phyloP scores from a whole-genome alignment of 1,140 invertebrate species.

The Elymnias hypermnestra region DNA sequence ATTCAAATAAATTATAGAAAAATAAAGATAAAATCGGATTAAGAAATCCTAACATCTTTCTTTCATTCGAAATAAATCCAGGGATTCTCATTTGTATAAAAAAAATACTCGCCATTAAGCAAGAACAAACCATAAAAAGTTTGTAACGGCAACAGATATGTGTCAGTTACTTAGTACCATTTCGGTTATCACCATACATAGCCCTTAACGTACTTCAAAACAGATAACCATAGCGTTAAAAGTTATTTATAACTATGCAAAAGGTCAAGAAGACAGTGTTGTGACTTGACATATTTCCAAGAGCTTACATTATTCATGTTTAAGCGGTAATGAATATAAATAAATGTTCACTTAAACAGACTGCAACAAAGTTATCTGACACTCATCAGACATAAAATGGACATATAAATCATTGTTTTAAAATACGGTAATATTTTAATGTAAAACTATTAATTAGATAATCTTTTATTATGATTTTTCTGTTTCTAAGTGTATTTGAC shows the following conservation, averaged over 20 bases:
- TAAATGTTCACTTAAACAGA: slow-evolving; percentile 17
- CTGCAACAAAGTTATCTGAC: slow-evolving; percentile 16
- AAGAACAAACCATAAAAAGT: not conserved
- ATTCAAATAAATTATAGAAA: too few species aligned
- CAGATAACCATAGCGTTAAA: slow-evolving; percentile 12
- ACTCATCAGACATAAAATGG: slow-evolving; percentile 7
- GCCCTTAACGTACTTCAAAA: slow-evolving; percentile 1
- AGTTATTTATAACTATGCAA: slow-evolving; percentile 15
- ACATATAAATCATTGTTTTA: slow-evolving; percentile 8
- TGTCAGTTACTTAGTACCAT: not conserved
- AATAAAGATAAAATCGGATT: too few species aligned
- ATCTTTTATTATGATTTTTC: too few species aligned
- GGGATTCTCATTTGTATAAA: too few species aligned
- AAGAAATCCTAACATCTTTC: too few species aligned
- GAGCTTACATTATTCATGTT: slow-evolving; percentile 21
- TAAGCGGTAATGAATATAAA: slow-evolving; percentile 21
- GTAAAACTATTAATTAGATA: too few species aligned
- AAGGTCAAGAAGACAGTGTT: slow-evolving; percentile 15
- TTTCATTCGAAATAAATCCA: too few species aligned
- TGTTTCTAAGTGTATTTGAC: too few species aligned
- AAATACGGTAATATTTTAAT: too few species aligned
- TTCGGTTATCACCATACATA: slow-evolving; percentile 1
- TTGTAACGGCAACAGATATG: not conserved
- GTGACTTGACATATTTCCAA: slow-evolving; percentile 18
- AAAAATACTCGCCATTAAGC: too few species aligned